phyloP scores from a whole-genome alignment of 2,888 invertebrate species.

The Polyploca ridens region DNA sequence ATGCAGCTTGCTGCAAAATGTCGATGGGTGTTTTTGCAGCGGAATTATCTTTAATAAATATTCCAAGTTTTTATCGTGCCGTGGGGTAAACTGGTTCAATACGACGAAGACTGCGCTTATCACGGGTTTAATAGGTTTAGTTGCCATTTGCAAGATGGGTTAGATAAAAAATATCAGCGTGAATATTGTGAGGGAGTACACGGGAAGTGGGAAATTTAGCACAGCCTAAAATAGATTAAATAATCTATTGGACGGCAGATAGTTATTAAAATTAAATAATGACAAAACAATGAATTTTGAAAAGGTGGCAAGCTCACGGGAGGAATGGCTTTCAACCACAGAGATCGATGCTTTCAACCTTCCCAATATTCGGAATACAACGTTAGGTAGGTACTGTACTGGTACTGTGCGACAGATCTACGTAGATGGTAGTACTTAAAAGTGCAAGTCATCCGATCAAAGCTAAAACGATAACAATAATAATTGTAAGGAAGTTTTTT shows the following conservation, averaged over 20 bases:
- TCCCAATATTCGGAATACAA: no score
- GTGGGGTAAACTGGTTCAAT: constrained; percentile 10
- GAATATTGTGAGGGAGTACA: not conserved
- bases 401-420: no score
- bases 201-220: not conserved
- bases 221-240: not conserved
- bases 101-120: constrained; percentile 14
- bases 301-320: no score
- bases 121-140: not conserved
- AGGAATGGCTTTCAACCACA: no score
- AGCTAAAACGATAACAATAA: not conserved
- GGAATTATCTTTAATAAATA: constrained; percentile 4
- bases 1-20: constrained; percentile 15
- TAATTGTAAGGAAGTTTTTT: not conserved
- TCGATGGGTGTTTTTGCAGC: constrained; percentile 24
- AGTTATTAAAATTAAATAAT: no score
- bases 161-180: not conserved
- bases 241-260: no score
- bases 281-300: no score
- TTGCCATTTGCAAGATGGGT: not conserved
- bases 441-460: not conserved
- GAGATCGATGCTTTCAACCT: no score
- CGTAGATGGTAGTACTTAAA: no score
- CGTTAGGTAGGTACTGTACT: no score
- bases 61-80: constrained; percentile 4